Conservation (phyloP, 2,888 invertebrate genomes). For the Suillia variegata region DNA sequence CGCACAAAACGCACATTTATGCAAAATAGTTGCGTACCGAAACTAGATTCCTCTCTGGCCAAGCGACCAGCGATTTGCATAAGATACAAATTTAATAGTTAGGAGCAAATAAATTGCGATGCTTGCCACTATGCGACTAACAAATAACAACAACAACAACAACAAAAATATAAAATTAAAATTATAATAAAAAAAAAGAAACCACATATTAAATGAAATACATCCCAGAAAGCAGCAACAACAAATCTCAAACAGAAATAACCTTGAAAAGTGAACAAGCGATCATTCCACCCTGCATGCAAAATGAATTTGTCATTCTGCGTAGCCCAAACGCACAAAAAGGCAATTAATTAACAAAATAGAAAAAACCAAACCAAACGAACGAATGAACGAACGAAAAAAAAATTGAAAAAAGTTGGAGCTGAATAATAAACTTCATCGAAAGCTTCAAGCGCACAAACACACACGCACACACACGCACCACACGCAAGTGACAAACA, state of each 20-base stretch:
- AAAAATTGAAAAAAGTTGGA: background rate
- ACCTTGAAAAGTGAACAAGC: constrained; percentile 49
- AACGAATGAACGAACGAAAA: background rate
- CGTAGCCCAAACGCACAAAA: constrained; percentile 8
- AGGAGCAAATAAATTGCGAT: constrained; percentile 20
- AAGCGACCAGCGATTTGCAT: background rate
- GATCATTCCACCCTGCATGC: constrained; percentile 54
- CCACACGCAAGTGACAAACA: background rate
- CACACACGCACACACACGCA: background rate
- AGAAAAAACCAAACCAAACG: background rate
- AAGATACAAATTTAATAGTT: constrained; percentile 16
- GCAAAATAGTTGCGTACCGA: constrained; percentile 30
- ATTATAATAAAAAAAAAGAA: constrained; percentile 1
- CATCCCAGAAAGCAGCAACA: too few species aligned
- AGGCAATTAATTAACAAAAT: constrained; percentile 12
- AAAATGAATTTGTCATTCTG: constrained; percentile 32
- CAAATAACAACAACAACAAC: background rate
- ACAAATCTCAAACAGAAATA: constrained; percentile 27
- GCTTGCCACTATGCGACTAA: background rate
- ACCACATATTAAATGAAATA: constrained; percentile 18
- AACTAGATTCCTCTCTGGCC: background rate
- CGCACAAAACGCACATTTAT: constrained; percentile 42
- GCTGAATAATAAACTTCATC: background rate
- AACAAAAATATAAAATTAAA: background rate
- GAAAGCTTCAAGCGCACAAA: background rate